These are phyloP conservation scores for Bombus waltoni DNA, from an alignment of 1,140 invertebrate genomes.

Conservation along the genomic window DNA sequence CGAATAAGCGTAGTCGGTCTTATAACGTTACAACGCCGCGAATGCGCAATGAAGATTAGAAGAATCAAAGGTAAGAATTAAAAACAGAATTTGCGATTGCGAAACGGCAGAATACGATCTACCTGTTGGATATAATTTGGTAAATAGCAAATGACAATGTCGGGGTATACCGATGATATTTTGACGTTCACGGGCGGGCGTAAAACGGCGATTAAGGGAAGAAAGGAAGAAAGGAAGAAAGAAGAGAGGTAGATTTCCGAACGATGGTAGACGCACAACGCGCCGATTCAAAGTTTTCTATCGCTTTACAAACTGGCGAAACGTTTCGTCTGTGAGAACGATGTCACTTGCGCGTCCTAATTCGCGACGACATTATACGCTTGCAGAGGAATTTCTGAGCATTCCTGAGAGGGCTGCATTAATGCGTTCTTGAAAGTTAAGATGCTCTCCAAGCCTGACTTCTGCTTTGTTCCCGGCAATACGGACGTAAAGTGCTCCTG, in stretches of 20 bases:
- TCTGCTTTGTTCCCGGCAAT: slow-evolving; percentile 34
- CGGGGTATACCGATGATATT: no score
- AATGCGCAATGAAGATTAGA: neutral
- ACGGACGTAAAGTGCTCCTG: slow-evolving; percentile 11
- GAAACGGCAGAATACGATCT: neutral
- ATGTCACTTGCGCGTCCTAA: slow-evolving; percentile 39
- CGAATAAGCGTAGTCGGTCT: no score
- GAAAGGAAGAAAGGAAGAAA: neutral
- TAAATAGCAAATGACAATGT: no score
- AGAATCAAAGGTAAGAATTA: neutral
- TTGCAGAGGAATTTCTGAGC: slow-evolving; percentile 43
- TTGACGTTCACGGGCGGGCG: no score
- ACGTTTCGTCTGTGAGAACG: slow-evolving; percentile 9
- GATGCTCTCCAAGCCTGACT: slow-evolving; percentile 40
- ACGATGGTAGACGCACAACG: no score
- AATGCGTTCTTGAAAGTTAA: slow-evolving; percentile 50
- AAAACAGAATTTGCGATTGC: neutral
- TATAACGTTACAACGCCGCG: no score
- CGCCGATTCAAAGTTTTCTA: neutral
- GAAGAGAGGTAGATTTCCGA: neutral
- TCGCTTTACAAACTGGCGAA: neutral
- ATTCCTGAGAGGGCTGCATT: slow-evolving; percentile 27
- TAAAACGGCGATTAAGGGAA: neutral
- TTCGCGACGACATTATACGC: slow-evolving; percentile 36
- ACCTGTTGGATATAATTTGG: neutral